phyloP scores from a whole-genome alignment of 92 coral and sea anemone genomes.

The Montipora capitata region DNA sequence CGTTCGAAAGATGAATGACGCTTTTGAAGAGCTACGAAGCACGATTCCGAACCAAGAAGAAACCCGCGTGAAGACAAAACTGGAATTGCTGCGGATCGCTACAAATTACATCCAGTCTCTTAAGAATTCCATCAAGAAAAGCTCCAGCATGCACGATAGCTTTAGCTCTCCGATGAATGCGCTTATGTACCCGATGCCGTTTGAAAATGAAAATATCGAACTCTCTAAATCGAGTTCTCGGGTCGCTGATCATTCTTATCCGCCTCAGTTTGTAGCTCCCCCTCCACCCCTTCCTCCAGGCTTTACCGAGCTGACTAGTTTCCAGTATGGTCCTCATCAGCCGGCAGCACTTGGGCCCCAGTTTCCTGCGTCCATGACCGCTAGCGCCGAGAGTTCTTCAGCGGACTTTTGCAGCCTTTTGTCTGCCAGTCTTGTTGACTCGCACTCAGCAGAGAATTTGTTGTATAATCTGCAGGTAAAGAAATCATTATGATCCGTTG shows the following conservation, averaged over 20 bases:
- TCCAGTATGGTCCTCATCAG: slow-evolving; percentile 41
- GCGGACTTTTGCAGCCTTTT: slow-evolving; percentile 43
- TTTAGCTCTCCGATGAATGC: slow-evolving; percentile 15
- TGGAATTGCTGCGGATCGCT: slow-evolving; percentile 72
- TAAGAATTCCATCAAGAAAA: slow-evolving; percentile 37
- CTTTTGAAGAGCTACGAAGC: slow-evolving; percentile 72
- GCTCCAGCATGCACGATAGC: slow-evolving; percentile 2
- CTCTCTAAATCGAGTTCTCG: neutral
- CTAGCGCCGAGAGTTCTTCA: slow-evolving; percentile 8
- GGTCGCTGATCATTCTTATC: slow-evolving; percentile 14
- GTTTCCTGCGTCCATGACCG: slow-evolving; percentile 6
- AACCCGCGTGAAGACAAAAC: slow-evolving; percentile 68
- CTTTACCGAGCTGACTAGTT: slow-evolving; percentile 35
- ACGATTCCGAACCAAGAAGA: slow-evolving; percentile 71
- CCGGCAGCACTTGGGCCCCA: neutral
- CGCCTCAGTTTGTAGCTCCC: slow-evolving; percentile 47
- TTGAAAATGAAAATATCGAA: slow-evolving; percentile 17
- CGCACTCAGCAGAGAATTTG: slow-evolving; percentile 31
- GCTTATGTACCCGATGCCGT: slow-evolving; percentile 21
- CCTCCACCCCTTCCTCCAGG: slow-evolving; percentile 43
- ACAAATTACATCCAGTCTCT: slow-evolving; percentile 73
- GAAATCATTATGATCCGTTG: neutral
- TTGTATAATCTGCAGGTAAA: slow-evolving; percentile 45
- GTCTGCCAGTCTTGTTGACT: slow-evolving; percentile 23
- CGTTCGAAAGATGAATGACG: slow-evolving; percentile 78